Evolutionary conservation across 2,113 vertebrate species (phyloP), one percentile per base, ranked within the genome.

Genomic region (Zootoca vivipara): DNA sequence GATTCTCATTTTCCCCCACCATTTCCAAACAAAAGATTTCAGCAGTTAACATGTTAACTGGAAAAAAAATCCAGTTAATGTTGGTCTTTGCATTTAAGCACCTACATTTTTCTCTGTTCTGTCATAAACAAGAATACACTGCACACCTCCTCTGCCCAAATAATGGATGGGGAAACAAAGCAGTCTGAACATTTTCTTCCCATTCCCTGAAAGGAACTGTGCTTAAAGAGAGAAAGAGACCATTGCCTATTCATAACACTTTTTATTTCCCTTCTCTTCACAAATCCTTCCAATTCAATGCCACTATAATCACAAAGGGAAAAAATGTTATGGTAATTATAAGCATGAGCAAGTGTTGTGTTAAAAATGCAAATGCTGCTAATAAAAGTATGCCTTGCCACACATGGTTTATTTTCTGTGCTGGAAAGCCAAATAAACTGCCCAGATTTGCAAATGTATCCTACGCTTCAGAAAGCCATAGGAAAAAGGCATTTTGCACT

Each of bases 261-360:
- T 82, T 85, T 90, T 62, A 88, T 91, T 91, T 93, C 90, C 70
- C 28, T 90, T 92, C 90, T 89, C 82, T 89, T 70, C 85, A 78
- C 87, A 30, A 94, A 93, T 79, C 91, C 56, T 82, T 93, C 90
- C 78, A 94, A 84, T 90, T 91, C 79, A 82, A 73, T 91, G 46
- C 30, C 85, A 82, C 83, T 28, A 93, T 90, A 93, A 91, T 46
- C 67, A 87, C 72, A 90, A 91, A 89, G 62, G 20, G 46, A 92
- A 83, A 91, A 77, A 75, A 75, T 75, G 69, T 4, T 2, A n/a
- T 30, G 74, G 70, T 92, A 86, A 87, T 79, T 92, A 84, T 5
- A 72, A 94, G 86, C 72, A 90, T 74, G 22, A 62, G 5, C 2
- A 92, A 87, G 40, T 73, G 89, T 87, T 89, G 85, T 2, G 26